Percentiles rank a stretch among this genome's conserved stretches.
phyloP scores from a whole-genome alignment of 1,140 invertebrate species.

The Caenorhabditis latens region DNA sequence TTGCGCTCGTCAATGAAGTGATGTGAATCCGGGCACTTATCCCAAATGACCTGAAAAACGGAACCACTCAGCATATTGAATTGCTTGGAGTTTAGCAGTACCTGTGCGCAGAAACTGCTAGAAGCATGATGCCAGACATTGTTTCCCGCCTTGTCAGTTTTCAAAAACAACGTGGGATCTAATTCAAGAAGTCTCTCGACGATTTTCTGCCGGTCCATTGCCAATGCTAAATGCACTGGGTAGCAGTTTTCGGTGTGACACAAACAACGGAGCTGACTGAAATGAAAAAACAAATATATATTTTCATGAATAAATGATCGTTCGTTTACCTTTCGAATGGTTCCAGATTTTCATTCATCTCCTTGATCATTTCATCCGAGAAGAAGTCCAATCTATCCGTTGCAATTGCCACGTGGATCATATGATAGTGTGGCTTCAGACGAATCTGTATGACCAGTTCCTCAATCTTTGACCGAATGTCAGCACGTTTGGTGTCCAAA shows the following conservation, averaged over 20 bases:
- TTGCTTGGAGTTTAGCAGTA: background rate
- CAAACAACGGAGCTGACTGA: constrained; percentile 68
- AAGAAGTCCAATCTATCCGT: constrained; percentile 66
- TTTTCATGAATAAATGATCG: no score
- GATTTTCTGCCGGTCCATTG: constrained; percentile 72
- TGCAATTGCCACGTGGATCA: constrained; percentile 67
- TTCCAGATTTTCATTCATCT: constrained; percentile 55
- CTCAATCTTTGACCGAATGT: constrained; percentile 56
- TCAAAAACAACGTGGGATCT: constrained; percentile 65
- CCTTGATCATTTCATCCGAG: constrained; percentile 59
- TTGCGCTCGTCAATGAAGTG: constrained; percentile 72
- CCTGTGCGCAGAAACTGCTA: constrained; percentile 56
- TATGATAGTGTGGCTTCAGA: constrained; percentile 65
- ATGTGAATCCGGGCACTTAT: constrained; percentile 65
- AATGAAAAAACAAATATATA: background rate
- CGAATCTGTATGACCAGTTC: constrained; percentile 63
- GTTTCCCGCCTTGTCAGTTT: constrained; percentile 71
- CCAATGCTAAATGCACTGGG: constrained; percentile 75
- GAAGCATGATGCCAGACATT: constrained; percentile 74
- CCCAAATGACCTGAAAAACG: constrained; percentile 70
- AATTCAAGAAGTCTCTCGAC: constrained; percentile 70
- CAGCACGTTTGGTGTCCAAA: background rate
- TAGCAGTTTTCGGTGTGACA: constrained; percentile 73
- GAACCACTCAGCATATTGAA: background rate
- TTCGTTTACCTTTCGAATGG: background rate